Evolutionary conservation across 2,113 vertebrate genomes (phyloP).

Genomic region (Gorsachius goisagi): DNA sequence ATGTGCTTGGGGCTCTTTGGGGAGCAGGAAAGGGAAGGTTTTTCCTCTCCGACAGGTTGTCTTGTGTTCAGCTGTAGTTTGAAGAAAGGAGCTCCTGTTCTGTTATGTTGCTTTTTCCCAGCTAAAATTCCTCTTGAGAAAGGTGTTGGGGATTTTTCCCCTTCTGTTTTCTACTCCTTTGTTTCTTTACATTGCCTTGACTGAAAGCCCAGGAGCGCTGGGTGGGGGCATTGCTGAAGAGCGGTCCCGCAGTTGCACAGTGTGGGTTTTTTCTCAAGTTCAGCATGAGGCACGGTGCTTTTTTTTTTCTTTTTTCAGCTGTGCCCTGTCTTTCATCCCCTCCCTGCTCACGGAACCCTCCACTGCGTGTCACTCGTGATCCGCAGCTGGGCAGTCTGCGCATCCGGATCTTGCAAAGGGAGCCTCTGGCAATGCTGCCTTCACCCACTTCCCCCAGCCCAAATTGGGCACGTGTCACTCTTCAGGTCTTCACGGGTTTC

Average conservation of each 20-base stretch:
- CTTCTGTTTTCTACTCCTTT: background rate
- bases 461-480: background rate
- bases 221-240: background rate
- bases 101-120: background rate
- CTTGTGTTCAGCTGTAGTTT: background rate
- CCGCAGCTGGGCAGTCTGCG: background rate
- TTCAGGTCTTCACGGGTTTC: background rate
- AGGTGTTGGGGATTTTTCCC: fast-evolving
- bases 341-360: background rate
- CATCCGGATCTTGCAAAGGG: background rate
- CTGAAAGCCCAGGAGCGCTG: background rate
- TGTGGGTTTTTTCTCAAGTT: background rate
- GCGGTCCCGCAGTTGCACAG: fast-evolving
- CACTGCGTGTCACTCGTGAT: background rate
- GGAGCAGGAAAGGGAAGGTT: background rate
- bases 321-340: background rate
- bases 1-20: background rate
- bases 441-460: fast-evolving
- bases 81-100: background rate
- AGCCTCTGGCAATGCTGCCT: background rate
- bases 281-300: background rate
- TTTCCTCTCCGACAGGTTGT: background rate
- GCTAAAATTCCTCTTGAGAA: background rate
- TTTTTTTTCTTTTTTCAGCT: background rate
- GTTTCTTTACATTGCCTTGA: background rate